Evolutionary conservation across 2,797 vertebrate species (phyloP), one percentile per base, ranked within the genome.

Genomic region (Sphenodon punctatus): DNA sequence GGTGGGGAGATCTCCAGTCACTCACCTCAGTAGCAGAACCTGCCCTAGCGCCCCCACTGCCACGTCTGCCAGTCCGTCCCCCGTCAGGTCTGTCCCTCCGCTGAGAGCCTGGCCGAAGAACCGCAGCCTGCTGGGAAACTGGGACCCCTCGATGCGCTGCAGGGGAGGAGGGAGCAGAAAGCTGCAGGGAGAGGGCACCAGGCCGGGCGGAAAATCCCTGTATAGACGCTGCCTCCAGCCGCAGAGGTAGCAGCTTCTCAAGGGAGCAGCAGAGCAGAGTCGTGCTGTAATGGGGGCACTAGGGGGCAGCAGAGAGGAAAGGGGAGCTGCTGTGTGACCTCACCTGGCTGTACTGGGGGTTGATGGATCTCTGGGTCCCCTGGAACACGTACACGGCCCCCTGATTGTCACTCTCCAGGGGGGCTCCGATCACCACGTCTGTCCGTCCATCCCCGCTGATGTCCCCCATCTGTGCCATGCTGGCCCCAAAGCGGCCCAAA

Each of bases 41-140:
- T 16, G 66, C 2, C 96, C 96, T 67, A 80, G 95, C 72, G 96
- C 95, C 27, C 97, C 97, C 64, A 98, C 96, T 0, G 92, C 95
- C 42, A 97, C 89, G 75, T 98, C 97, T 9, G 89, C 89, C 16
- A 98, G 92, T 2, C 3, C 6, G 20, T 98, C 97, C 6, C 1
- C 0, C 20, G 94, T 97, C 30, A 94, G 94, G 73, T 98, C 97
- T 78, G 85, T 88, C 46, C 96, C 95, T 0, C 95, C 95, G 55
- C 96, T 97, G 84, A 98, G 85, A 0, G 97, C 95, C 65, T 94
- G 61, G 6, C 97, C 97, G 7, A 98, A 97, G 36, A 94, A 95
- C 36, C 32, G 93, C 27, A 97, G 91, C 15, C 85, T 2, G 8
- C 72, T n/a, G 25, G 73, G 38, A 12, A 93, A 8, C 12, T 17